Conservation (phyloP, 2,888 invertebrate species). For the Lochmaea capreae region DNA sequence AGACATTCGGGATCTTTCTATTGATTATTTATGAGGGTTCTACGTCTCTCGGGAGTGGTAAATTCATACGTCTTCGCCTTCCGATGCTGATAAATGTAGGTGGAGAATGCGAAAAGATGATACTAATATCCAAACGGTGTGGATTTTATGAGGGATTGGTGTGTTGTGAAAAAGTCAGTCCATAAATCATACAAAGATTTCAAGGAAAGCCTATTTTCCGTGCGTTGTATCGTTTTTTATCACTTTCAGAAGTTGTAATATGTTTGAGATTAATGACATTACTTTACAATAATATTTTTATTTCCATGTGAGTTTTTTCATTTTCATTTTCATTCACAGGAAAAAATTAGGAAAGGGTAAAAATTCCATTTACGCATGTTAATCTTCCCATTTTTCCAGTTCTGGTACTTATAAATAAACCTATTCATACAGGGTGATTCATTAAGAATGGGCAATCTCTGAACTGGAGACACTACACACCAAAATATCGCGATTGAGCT, state of each 20-base stretch:
- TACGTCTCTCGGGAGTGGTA: conserved; percentile 56
- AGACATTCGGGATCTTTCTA: conserved; percentile 53
- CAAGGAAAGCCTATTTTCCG: not conserved
- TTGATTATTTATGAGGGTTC: conserved; percentile 59
- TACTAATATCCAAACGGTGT: conserved; percentile 56
- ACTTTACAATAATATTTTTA: not conserved
- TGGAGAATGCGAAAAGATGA: conserved; percentile 58
- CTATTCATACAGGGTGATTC: too few species aligned
- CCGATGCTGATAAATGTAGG: conserved; percentile 51
- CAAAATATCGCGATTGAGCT: too few species aligned
- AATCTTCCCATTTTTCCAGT: too few species aligned
- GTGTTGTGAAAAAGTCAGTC: conserved; percentile 40
- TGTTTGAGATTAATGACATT: not conserved
- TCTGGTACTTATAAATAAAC: too few species aligned
- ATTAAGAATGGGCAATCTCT: too few species aligned
- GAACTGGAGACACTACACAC: too few species aligned
- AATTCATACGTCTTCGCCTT: conserved; percentile 58
- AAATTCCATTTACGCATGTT: too few species aligned
- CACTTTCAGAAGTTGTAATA: not conserved
- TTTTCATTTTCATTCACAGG: too few species aligned
- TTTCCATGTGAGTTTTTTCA: not conserved
- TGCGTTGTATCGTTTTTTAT: not conserved
- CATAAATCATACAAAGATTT: conserved; percentile 30
- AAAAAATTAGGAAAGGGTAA: too few species aligned
- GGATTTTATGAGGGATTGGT: conserved; percentile 51